Evolutionary conservation across 1,140 invertebrate genomes (phyloP).

Genomic region (Leptinotarsa undecemlineata): DNA sequence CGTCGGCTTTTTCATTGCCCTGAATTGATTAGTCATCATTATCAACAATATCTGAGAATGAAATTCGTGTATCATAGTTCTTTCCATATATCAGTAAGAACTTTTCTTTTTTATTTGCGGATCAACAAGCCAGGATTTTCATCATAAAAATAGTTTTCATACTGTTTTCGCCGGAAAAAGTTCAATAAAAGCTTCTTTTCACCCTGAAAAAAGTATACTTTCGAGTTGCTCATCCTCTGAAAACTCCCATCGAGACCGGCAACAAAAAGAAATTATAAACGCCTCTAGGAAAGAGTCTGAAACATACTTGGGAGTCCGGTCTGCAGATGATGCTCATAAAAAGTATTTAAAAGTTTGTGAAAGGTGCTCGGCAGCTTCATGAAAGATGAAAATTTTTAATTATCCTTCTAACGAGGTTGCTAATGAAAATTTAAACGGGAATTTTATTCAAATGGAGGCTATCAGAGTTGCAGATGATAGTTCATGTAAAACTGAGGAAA

Average conservation of each 20-base stretch:
- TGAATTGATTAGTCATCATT: no score
- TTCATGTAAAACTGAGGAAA: slow-evolving; percentile 10
- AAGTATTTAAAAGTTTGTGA: not conserved
- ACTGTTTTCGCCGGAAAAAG: no score
- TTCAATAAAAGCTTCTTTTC: no score
- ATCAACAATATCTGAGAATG: no score
- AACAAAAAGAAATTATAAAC: not conserved
- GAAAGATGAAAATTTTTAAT: slow-evolving; percentile 27
- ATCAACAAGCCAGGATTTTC: no score
- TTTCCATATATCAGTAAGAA: no score
- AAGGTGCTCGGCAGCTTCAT: slow-evolving; percentile 4
- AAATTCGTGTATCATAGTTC: no score
- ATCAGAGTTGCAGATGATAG: slow-evolving; percentile 3
- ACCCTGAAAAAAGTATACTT: no score
- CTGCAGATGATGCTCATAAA: slow-evolving; percentile 5
- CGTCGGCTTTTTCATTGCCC: no score
- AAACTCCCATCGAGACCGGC: not conserved
- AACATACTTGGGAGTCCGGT: slow-evolving; percentile 2
- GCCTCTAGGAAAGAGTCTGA: not conserved
- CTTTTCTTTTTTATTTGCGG: no score
- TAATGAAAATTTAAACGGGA: slow-evolving; percentile 28
- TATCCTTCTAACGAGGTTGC: slow-evolving; percentile 15
- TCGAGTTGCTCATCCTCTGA: not conserved
- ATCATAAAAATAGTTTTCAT: no score
- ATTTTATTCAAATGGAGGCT: slow-evolving; percentile 22